Percentiles rank a stretch among this genome's conserved stretches.
Evolutionary conservation across 2,888 invertebrate genomes (phyloP).

Genomic region (Noctuana brunneofusca): DNA sequence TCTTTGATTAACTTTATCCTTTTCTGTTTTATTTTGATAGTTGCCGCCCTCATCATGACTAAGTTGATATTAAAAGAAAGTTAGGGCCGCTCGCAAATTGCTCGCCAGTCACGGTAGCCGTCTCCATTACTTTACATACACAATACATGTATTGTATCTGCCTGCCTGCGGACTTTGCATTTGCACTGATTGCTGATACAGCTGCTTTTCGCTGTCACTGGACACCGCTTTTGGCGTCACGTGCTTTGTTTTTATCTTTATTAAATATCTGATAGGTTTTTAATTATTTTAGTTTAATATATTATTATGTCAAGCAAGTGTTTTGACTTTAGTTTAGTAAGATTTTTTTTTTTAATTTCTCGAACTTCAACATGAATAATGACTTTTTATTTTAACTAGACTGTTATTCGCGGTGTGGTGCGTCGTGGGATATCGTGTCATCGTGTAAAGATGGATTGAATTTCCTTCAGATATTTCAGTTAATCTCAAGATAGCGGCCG

Average conservation of each 20-base stretch:
- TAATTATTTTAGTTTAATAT: too few species aligned
- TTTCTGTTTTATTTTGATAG: background rate
- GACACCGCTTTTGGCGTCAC: background rate
- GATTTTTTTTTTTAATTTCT: too few species aligned
- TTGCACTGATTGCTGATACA: background rate
- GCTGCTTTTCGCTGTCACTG: background rate
- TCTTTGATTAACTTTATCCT: background rate
- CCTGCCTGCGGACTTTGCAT: background rate
- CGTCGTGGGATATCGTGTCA: too few species aligned
- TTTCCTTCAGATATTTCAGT: conserved; percentile 6
- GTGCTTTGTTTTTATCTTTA: background rate
- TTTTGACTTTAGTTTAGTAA: background rate
- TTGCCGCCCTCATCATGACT: background rate
- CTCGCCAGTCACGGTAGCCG: conserved; percentile 12
- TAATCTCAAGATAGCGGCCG: conserved; percentile 2
- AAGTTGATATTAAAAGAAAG: conserved; percentile 1
- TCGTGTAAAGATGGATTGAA: conserved; percentile 6
- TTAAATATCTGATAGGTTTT: too few species aligned
- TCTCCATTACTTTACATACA: background rate
- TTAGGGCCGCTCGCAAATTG: conserved; percentile 1
- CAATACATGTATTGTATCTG: background rate
- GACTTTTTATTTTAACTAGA: background rate
- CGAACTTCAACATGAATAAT: too few species aligned
- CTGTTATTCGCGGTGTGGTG: background rate
- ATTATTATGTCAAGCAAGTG: background rate